These are phyloP conservation scores for Aplidium turbinatum DNA, from an alignment of 23 tunicate genomes.

Conservation along the genomic window DNA sequence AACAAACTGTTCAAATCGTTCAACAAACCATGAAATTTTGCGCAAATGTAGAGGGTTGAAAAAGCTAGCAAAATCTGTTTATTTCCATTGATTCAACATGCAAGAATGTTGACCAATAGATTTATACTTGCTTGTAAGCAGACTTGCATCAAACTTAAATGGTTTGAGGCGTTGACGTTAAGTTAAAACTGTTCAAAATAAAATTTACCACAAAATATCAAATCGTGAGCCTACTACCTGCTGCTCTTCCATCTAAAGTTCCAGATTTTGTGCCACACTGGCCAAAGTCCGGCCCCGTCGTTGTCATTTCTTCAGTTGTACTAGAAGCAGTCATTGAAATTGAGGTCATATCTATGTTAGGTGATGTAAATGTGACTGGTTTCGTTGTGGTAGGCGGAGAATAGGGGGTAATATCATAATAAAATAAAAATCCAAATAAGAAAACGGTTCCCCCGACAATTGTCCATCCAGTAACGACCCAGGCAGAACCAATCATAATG, in stretches of 20 bases:
- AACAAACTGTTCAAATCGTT: too few species aligned
- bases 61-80: too few species aligned
- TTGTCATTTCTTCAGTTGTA: not conserved
- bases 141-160: too few species aligned
- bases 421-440: conserved; percentile 57
- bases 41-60: too few species aligned
- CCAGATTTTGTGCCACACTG: not conserved
- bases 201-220: too few species aligned
- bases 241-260: not conserved
- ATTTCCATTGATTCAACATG: too few species aligned
- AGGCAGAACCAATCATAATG: conserved; percentile 41
- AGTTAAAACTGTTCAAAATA: too few species aligned
- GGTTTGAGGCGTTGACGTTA: too few species aligned
- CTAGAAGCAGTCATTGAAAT: not conserved
- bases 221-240: not conserved
- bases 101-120: too few species aligned
- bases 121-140: too few species aligned
- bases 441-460: conserved; percentile 43
- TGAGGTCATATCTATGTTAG: not conserved
- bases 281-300: not conserved
- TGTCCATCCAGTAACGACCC: conserved; percentile 65
- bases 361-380: too few species aligned
- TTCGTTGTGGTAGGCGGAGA: conserved; percentile 28
- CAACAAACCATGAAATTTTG: too few species aligned
- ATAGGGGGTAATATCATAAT: not conserved